Conservation (phyloP, 2,888 invertebrate species). For the Maniola hyperantus region DNA sequence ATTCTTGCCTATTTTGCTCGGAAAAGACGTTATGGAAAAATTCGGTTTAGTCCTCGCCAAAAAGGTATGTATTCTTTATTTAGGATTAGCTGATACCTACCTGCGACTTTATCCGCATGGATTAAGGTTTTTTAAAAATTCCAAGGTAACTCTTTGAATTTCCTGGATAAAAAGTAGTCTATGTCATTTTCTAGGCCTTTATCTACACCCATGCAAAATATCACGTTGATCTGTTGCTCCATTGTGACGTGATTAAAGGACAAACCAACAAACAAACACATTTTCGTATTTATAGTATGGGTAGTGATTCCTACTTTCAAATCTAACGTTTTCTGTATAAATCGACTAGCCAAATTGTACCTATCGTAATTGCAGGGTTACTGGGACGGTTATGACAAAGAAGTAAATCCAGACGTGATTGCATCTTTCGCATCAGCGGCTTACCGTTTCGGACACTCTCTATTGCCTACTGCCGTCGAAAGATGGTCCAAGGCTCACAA, state of each 20-base stretch:
- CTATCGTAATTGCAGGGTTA: slow-evolving; percentile 81
- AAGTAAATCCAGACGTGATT: slow-evolving; percentile 93
- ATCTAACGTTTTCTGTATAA: background rate
- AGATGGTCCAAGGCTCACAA: slow-evolving; percentile 97
- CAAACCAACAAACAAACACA: too few species aligned
- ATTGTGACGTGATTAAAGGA: too few species aligned
- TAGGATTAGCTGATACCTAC: too few species aligned
- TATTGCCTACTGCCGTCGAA: slow-evolving; percentile 94
- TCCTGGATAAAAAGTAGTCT: too few species aligned
- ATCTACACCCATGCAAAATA: too few species aligned
- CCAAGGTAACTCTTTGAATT: too few species aligned
- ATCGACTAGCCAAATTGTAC: background rate
- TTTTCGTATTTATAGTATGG: too few species aligned
- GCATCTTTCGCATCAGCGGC: slow-evolving; percentile 96
- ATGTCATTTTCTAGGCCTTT: too few species aligned
- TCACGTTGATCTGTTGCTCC: too few species aligned
- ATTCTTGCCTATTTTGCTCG: slow-evolving; percentile 93
- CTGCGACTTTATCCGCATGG: too few species aligned
- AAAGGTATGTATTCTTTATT: slow-evolving; percentile 76
- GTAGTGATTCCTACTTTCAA: too few species aligned
- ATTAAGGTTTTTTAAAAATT: too few species aligned
- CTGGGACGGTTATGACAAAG: slow-evolving; percentile 92
- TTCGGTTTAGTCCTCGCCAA: slow-evolving; percentile 92
- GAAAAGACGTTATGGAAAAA: slow-evolving; percentile 95
- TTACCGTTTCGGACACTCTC: slow-evolving; percentile 95